phyloP scores from a whole-genome alignment of 2,113 vertebrate genomes.

The Chauna torquata region DNA sequence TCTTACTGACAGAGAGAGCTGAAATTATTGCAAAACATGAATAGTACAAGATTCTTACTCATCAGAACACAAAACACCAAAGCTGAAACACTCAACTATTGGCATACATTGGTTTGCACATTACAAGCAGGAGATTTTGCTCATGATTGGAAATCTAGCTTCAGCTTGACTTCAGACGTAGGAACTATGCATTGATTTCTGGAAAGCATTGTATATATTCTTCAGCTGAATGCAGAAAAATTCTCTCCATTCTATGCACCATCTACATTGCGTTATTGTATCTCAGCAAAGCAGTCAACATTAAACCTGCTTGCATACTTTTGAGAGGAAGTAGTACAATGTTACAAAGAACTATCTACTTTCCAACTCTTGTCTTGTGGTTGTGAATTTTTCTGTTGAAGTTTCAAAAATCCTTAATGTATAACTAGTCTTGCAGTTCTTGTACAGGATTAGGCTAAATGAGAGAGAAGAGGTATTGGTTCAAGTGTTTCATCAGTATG shows the following conservation, averaged over 20 bases:
- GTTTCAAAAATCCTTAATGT: background rate
- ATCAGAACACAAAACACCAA: constrained; percentile 55
- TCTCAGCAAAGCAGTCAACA: background rate
- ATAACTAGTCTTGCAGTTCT: background rate
- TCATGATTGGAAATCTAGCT: background rate
- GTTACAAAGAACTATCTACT: background rate
- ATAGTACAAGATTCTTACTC: constrained; percentile 50
- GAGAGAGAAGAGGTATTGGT: background rate
- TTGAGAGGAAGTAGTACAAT: background rate
- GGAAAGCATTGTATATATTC: background rate
- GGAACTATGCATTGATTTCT: background rate
- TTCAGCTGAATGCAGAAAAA: background rate
- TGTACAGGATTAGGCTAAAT: background rate
- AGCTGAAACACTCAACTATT: background rate
- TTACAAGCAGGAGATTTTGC: background rate
- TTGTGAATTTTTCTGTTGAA: background rate
- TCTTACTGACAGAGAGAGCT: constrained; percentile 29
- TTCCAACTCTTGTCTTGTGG: background rate
- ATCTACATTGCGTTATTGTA: background rate
- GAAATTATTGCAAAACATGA: constrained; percentile 63
- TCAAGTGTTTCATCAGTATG: background rate
- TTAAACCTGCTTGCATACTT: background rate
- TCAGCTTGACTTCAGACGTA: background rate
- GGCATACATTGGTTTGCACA: background rate
- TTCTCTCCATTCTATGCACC: background rate